Base-by-base conservation (phyloP, 2,797 vertebrate genomes). In the Trichosurus vulpecula region DNA sequence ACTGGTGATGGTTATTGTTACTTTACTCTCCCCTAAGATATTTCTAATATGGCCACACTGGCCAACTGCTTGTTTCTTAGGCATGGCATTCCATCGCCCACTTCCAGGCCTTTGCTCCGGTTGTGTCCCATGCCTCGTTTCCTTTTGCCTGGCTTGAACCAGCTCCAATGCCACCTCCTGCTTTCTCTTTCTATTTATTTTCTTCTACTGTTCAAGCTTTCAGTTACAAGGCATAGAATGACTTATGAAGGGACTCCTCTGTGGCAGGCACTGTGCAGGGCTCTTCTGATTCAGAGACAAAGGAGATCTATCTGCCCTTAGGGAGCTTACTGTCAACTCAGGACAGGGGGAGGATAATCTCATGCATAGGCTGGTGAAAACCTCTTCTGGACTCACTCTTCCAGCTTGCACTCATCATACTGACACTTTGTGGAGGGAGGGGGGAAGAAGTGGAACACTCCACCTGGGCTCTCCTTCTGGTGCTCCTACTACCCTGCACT, bases 271-370 rank as follows among this genome's bases (percentile, higher is more conserved):
- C 16, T 25, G 54, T 55, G 22, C 19, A 16, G 29, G 9, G 0
- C 1, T 0, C 0, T 0, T 53, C 4, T 16, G 29, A 57, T 30
- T 6, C 9, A 0, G 41, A 51, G 52, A 22, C 25, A 9, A 31
- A 31, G 30, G 10, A 58, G 30, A 91, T 16, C 25, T 25, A 25
- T 58, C 54, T 74, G 57, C 51, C 53, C 30, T 93, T n/a, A 14
- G 54, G 56, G 47, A 29, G 30, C 31, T 66, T 66, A 16, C 31
- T 66, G 35, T 66, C 13, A n/a, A 2, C 1, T 66, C 31, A 35
- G 4, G 12, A 4, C 35, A n/a, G 35, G 58, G 14, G 58, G 31
- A 66, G 11, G 12, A 66, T n/a, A 22, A 66, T 1, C 35, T 66
- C 58, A 14, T 66, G 31, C 31, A 66, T 2, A n/a, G 35, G 4